phyloP scores from a whole-genome alignment of 2,888 invertebrate species.

The Megalurothrips usitatus region DNA sequence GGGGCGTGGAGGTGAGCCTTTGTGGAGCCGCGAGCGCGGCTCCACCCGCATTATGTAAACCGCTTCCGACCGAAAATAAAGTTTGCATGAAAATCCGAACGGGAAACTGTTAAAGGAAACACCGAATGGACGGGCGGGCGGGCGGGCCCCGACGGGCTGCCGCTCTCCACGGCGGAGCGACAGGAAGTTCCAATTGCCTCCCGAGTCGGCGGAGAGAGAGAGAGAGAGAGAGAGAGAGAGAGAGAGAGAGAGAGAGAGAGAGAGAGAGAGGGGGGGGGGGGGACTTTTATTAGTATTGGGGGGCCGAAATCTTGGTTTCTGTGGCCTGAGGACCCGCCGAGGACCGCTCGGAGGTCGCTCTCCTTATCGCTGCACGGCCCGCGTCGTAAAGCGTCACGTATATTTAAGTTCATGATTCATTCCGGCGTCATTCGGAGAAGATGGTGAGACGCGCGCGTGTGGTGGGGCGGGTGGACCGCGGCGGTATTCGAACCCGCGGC shows the following conservation, averaged over 20 bases:
- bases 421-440: too few species aligned
- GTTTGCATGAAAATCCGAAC: neutral
- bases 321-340: neutral
- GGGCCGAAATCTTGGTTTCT: neutral
- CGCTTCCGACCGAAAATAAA: neutral
- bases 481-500: too few species aligned
- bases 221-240: neutral
- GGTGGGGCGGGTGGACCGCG: too few species aligned
- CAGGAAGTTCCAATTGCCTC: conserved; percentile 16
- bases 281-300: neutral
- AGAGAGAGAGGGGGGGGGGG: neutral
- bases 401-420: too few species aligned
- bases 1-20: neutral
- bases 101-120: neutral
- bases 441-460: too few species aligned
- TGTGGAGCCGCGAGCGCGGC: neutral
- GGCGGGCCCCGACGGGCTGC: neutral
- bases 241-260: neutral
- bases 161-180: neutral
- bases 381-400: too few species aligned
- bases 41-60: neutral
- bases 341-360: neutral
- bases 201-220: neutral
- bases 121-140: neutral
- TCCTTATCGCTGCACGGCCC: too few species aligned